Evolutionary conservation across 2,888 invertebrate genomes (phyloP).

Genomic region (Polyommatus iphigenia): DNA sequence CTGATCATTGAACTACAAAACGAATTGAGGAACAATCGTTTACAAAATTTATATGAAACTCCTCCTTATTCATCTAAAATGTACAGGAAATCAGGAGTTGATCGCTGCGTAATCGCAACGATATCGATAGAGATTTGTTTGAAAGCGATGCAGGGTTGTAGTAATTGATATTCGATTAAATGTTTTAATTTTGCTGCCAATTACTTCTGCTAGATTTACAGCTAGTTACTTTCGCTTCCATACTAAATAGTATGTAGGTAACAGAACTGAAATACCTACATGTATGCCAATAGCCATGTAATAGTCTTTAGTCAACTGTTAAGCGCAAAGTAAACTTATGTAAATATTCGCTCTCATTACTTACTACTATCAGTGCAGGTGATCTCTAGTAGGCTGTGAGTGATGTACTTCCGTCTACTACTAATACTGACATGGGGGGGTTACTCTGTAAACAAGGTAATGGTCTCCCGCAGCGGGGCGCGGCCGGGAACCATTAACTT

Average conservation of each 20-base stretch:
- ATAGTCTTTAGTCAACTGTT: background rate
- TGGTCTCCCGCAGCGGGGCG: background rate
- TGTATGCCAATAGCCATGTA: no score
- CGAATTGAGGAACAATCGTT: background rate
- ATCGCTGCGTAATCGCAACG: background rate
- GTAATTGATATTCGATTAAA: no score
- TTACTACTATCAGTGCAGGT: background rate
- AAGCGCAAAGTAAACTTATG: background rate
- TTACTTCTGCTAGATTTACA: no score
- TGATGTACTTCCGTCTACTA: background rate
- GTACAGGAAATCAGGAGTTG: background rate
- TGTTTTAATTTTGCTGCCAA: no score
- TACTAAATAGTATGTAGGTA: no score
- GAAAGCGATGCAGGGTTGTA: no score
- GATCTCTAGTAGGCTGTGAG: background rate
- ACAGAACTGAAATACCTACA: no score
- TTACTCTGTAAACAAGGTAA: background rate
- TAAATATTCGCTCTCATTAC: background rate
- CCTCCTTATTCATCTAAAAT: background rate
- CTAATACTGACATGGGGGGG: background rate
- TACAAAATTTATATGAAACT: background rate
- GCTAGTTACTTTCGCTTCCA: no score
- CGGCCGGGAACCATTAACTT: background rate
- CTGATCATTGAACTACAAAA: background rate
- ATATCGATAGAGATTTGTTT: no score